Evolutionary conservation across 2,797 vertebrate species (phyloP), one percentile per base, ranked within the genome.

Genomic region (Enteromius mattozi): DNA sequence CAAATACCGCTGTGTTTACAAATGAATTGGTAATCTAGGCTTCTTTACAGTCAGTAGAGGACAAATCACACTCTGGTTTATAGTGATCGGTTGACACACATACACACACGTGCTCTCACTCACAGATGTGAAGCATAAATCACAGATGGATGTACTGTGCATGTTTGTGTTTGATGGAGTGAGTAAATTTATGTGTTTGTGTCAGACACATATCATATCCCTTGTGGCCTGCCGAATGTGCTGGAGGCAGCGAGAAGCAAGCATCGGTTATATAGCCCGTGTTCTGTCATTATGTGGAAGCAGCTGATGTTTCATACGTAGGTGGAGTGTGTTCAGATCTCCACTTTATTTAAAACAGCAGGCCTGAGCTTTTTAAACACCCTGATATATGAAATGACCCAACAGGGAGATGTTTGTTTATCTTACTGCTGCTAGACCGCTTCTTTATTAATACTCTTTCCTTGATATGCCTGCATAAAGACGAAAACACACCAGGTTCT

Each of bases 281-380:
- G 27, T 70, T 81, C 35, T 33, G 54, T 82, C 42, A 82, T 82
- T n/a, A 75, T 33, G 8, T 49, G 69, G 42, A 21, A 33, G 40
- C 27, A 5, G 56, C 54, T 63, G 27, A 37, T 63, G 21, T 59
- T 74, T 82, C 7, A 70, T 68, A 54, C 37, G 35, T 81, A 61
- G 51, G 70, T 51, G 42, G 30, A 8, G 81, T 65, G 30, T 27
- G 42, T 65, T 75, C 30, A 49, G 56, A 82, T 65, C 80, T 49
- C 14, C 9, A 37, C 45, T 74, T 75, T n/a, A 65, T 75, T 82
- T 75, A 65, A 82, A 65, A 75, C 56, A 37, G 30, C 24, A 42
- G 16, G 6, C 33, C 70, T 82, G 70, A 82, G 80, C 80, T 82
- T 51, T 82, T 82, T 82, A 82, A 75, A 82, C 56, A 51, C 30